Conservation (phyloP, 1,140 invertebrate genomes). For the Ceratosolen solmsi region DNA sequence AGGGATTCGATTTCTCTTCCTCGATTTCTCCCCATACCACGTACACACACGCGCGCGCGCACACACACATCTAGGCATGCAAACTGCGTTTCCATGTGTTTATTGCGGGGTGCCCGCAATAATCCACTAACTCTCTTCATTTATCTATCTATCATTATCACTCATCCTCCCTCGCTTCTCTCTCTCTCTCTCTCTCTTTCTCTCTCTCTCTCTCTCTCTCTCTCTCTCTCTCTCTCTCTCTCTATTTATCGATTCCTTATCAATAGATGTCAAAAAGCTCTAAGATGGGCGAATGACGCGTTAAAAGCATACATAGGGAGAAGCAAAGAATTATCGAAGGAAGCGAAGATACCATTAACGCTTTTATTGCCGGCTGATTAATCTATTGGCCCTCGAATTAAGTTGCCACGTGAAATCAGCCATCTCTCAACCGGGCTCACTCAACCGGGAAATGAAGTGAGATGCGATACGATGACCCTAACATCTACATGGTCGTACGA, state of each 20-base stretch:
- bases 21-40: no score
- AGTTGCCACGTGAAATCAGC: neutral
- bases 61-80: no score
- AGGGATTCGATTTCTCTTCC: neutral
- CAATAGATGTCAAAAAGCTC: neutral
- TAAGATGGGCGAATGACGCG: neutral
- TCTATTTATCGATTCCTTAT: slow-evolving; percentile 11
- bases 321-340: neutral
- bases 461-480: neutral
- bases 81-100: neutral
- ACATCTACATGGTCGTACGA: neutral
- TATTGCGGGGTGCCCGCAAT: no score
- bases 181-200: neutral
- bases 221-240: neutral
- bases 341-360: neutral
- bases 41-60: no score
- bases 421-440: neutral
- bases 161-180: no score
- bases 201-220: neutral
- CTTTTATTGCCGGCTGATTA: slow-evolving; percentile 23
- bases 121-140: no score
- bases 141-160: no score
- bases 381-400: slow-evolving; percentile 37
- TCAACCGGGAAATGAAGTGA: neutral
- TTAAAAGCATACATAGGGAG: neutral